Evolutionary conservation across 2,113 vertebrate genomes (phyloP).

Genomic region (Corapipo altera): DNA sequence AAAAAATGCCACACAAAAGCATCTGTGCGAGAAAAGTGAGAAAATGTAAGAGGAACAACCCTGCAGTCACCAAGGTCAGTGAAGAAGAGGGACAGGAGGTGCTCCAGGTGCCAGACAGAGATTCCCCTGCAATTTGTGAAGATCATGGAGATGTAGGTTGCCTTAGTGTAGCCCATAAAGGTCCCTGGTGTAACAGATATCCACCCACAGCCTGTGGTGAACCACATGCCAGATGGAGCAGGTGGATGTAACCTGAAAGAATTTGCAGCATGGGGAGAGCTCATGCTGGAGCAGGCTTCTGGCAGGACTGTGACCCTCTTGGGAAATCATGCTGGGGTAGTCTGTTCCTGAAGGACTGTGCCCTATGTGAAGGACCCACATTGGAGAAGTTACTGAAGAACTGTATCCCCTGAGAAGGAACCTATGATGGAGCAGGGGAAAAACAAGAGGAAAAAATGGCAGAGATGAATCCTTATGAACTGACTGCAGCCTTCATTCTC

Average conservation of each 20-base stretch:
- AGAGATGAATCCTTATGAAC: not conserved
- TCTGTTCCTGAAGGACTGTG: not conserved
- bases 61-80: not conserved
- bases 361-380: not conserved
- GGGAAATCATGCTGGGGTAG: not conserved
- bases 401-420: fast-evolving
- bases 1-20: not conserved
- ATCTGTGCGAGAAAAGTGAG: not conserved
- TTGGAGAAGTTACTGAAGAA: not conserved
- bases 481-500: not conserved
- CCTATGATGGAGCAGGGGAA: not conserved
- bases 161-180: not conserved
- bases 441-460: not conserved
- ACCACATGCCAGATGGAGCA: fast-evolving
- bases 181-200: not conserved
- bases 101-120: not conserved
- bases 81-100: not conserved
- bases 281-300: not conserved
- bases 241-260: not conserved
- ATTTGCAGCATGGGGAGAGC: not conserved
- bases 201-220: fast-evolving
- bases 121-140: not conserved
- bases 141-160: not conserved
- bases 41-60: not conserved
- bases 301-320: not conserved